Evolutionary conservation across 2,797 vertebrate species (phyloP).

Genomic region (Gymnoscopelus microlampas): DNA sequence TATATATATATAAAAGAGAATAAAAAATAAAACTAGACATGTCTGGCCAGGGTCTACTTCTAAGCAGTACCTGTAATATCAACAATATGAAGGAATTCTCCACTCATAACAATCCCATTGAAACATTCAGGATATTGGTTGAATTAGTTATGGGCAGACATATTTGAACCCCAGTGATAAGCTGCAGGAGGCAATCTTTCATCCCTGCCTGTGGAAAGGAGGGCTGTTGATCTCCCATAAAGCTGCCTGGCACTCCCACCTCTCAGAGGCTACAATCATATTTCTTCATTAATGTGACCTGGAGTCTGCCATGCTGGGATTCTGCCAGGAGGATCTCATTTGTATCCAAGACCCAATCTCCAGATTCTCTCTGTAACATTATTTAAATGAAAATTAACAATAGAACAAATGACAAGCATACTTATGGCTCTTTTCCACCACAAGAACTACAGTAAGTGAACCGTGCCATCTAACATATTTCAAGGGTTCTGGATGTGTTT

Average conservation of each 20-base stretch:
- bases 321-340: slow-evolving; percentile 42
- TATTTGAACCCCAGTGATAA: slow-evolving; percentile 7
- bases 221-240: slow-evolving; percentile 24
- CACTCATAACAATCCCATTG: slow-evolving; percentile 34
- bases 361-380: slow-evolving; percentile 6
- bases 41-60: slow-evolving; percentile 13
- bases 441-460: too few relatives aligned
- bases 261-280: slow-evolving; percentile 18
- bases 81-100: slow-evolving; percentile 27
- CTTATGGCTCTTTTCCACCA: too few relatives aligned
- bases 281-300: slow-evolving; percentile 41
- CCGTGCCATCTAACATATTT: too few relatives aligned
- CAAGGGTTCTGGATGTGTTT: too few relatives aligned
- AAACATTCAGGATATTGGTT: slow-evolving; percentile 27
- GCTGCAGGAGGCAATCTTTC: slow-evolving; percentile 33
- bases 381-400: neutral
- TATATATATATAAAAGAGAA: too few relatives aligned
- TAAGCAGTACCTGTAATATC: slow-evolving; percentile 28
- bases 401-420: too few relatives aligned
- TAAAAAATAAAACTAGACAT: too few relatives aligned
- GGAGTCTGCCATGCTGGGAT: slow-evolving; percentile 3
- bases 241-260: slow-evolving; percentile 30
- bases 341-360: slow-evolving; percentile 29
- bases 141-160: slow-evolving; percentile 6
- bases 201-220: slow-evolving; percentile 13